These are phyloP conservation scores for Leptinotarsa rubiginosa DNA, from an alignment of 2,888 invertebrate genomes.

Conservation along the genomic window DNA sequence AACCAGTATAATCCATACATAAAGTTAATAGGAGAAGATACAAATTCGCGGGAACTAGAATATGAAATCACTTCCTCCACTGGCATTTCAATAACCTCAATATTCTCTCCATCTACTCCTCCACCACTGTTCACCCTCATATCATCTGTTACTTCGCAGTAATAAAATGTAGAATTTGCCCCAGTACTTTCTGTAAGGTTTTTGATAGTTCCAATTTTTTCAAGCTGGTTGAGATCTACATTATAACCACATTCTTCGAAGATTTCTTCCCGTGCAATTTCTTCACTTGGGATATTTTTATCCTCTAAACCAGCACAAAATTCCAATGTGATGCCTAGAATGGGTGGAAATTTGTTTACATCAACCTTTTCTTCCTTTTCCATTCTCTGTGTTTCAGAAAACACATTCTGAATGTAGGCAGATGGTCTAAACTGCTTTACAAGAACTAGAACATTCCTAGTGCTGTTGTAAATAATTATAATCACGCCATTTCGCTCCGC, in stretches of 20 bases:
- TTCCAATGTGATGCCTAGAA: constrained; percentile 84
- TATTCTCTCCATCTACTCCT: constrained; percentile 86
- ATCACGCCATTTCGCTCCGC: constrained; percentile 86
- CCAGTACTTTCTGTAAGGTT: constrained; percentile 83
- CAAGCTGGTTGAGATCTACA: constrained; percentile 73
- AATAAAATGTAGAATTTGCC: constrained; percentile 82
- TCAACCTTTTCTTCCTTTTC: constrained; percentile 67
- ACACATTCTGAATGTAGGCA: constrained; percentile 77
- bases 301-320: constrained; percentile 95
- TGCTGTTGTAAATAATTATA: constrained; percentile 82
- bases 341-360: constrained; percentile 73
- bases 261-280: constrained; percentile 88
- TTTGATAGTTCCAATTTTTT: constrained; percentile 77
- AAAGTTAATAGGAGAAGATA: constrained; percentile 79
- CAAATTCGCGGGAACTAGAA: constrained; percentile 68
- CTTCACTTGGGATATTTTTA: constrained; percentile 75
- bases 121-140: constrained; percentile 81
- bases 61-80: constrained; percentile 75
- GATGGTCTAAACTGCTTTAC: constrained; percentile 93
- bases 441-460: constrained; percentile 80
- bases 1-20: constrained; percentile 84
- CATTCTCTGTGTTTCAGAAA: constrained; percentile 66
- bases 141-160: constrained; percentile 86
- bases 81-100: constrained; percentile 87
- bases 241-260: constrained; percentile 94